Base-by-base conservation (phyloP, 2,888 invertebrate genomes). In the Dasysyrphus albostriatus region DNA sequence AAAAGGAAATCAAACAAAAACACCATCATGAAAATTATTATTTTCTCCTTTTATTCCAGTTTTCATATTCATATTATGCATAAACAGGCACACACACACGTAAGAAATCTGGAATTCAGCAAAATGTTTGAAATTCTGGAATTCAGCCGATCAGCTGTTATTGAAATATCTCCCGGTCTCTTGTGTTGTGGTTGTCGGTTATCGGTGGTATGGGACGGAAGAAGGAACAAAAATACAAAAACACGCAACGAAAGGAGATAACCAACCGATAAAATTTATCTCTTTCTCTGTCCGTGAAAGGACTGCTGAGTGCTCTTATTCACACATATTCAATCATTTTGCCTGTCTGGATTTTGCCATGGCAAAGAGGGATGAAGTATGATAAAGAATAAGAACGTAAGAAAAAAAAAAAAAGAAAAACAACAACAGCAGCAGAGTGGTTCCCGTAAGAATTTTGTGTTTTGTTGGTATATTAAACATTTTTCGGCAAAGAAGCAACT, bases 241-340 rank as follows among this genome's bases (percentile, higher is more conserved):
- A 70, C 65, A 75, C 24, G 58, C 32, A 74, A 51, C 63, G 44
- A 83, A 67, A 78, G 69, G 70, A 70, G 82, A 82, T 75, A 61
- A 63, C 32, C 47, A 32, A 19, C 16, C 32, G 34, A 63, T 49
- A 80, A 56, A 54, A 87, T 87, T 87, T 87, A 87, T 87, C 74
- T 78, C 85, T 63, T 78, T 87, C 81, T 82, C 44, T 80, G 72
- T 76, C 82, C 78, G 51, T 75, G 87, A 70, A 87, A 78, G 87
- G 82, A 87, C 82, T 78, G 83, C 75, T 87, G 87, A 82, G 83
- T 87, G 82, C 82, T 82, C 87, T 83, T 81, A 81, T 85, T 83
- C 87, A 83, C 87, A 87, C 87, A 78, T 87, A 87, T 87, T 87
- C 82, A 87, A 87, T 87, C 87, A 87, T 83, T 81, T 83, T 77